Evolutionary conservation across 2,797 vertebrate genomes (phyloP).

Genomic region (Siniperca undulata): DNA sequence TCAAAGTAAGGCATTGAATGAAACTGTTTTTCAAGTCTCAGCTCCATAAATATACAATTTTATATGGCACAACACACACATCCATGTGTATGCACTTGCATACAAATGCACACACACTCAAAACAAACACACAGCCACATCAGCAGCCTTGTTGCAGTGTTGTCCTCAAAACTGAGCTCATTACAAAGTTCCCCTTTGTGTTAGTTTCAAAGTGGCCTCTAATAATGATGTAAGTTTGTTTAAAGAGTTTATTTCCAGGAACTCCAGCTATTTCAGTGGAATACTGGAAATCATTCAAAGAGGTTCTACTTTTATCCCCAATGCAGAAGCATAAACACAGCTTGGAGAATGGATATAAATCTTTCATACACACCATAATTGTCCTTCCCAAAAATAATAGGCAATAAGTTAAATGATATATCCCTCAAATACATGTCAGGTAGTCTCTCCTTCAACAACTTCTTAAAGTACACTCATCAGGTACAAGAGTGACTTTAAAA

Average conservation of each 20-base stretch:
- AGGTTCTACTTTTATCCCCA: slow-evolving; percentile 8
- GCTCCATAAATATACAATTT: slow-evolving; percentile 52
- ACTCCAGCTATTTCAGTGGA: slow-evolving; percentile 28
- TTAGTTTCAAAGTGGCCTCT: slow-evolving; percentile 45
- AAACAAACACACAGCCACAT: slow-evolving; percentile 43
- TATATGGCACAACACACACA: slow-evolving; percentile 29
- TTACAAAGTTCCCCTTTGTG: slow-evolving; percentile 52
- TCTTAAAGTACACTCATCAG: neutral
- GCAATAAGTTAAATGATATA: slow-evolving; percentile 28
- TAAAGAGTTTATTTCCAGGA: slow-evolving; percentile 44
- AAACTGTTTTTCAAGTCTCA: slow-evolving; percentile 61
- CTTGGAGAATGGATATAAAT: slow-evolving; percentile 41
- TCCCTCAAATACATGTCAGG: slow-evolving; percentile 33
- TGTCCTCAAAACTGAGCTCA: slow-evolving; percentile 49
- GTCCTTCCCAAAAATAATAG: slow-evolving; percentile 16
- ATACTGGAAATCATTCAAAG: slow-evolving; percentile 39
- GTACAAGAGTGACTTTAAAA: slow-evolving; percentile 16
- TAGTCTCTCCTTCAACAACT: slow-evolving; percentile 16
- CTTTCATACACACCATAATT: slow-evolving; percentile 42
- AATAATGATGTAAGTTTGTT: slow-evolving; percentile 50
- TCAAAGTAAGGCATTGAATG: slow-evolving; percentile 60
- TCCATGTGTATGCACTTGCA: neutral
- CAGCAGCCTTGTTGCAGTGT: slow-evolving; percentile 25
- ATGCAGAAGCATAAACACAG: slow-evolving; percentile 9
- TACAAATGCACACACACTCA: slow-evolving; percentile 12